These are phyloP conservation scores for Clarias platycephalus DNA, from an alignment of 2,797 vertebrate species.

Conservation along the genomic window DNA sequence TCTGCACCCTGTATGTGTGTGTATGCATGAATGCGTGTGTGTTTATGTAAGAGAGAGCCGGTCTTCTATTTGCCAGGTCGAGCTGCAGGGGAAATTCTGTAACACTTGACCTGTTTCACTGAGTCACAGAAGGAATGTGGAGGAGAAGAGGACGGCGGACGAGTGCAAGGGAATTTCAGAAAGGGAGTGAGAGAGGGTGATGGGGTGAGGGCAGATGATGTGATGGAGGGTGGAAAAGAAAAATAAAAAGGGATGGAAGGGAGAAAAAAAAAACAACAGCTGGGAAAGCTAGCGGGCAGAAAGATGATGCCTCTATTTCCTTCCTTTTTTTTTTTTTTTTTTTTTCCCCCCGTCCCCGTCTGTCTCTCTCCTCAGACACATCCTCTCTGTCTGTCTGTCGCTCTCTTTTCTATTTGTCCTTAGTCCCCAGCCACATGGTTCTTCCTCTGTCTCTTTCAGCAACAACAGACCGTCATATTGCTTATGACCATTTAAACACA, in stretches of 20 bases:
- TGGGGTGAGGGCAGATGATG: conserved; percentile 69
- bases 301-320: conserved; percentile 56
- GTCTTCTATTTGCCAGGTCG: conserved; percentile 78
- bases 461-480: background rate
- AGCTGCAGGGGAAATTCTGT: conserved; percentile 76
- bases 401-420: conserved; percentile 28
- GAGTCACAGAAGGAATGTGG: conserved; percentile 64
- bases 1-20: background rate
- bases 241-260: conserved; percentile 5
- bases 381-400: conserved; percentile 7
- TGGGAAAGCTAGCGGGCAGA: conserved; percentile 55
- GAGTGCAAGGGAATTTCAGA: background rate
- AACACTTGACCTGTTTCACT: conserved; percentile 84
- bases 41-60: conserved; percentile 56
- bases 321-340: background rate
- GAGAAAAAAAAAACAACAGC: conserved; percentile 60
- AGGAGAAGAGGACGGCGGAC: conserved; percentile 16
- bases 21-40: conserved; percentile 29
- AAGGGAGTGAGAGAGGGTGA: conserved; percentile 31
- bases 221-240: conserved; percentile 32
- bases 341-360: background rate
- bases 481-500: background rate
- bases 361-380: conserved; percentile 39
- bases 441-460: background rate
- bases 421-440: background rate